These are phyloP conservation scores for Betta splendens DNA, from an alignment of 2,797 vertebrate genomes.

Conservation along the genomic window DNA sequence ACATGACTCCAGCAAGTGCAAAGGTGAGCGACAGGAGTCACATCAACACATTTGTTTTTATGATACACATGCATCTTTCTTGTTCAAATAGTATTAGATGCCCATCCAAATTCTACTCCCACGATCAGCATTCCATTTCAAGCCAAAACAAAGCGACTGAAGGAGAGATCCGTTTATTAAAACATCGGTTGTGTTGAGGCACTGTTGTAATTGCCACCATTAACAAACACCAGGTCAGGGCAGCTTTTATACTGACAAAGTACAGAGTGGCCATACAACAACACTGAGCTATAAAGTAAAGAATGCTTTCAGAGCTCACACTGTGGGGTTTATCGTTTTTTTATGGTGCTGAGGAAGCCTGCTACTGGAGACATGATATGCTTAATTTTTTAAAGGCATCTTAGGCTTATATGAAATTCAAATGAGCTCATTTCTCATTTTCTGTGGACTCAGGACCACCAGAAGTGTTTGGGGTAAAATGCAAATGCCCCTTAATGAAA, in stretches of 20 bases:
- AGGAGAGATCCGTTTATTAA: constrained; percentile 34
- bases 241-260: constrained; percentile 5
- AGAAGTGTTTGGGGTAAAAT: constrained; percentile 38
- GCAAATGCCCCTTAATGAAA: constrained; percentile 34
- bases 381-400: constrained; percentile 20
- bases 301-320: constrained; percentile 10
- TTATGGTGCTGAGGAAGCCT: constrained; percentile 44
- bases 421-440: constrained; percentile 39
- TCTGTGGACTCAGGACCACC: constrained; percentile 28
- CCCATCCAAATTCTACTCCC: background rate
- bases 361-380: constrained; percentile 9
- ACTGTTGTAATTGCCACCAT: constrained; percentile 31
- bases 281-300: constrained; percentile 20
- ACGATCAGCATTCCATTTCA: background rate
- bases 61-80: constrained; percentile 20
- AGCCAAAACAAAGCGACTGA: constrained; percentile 10
- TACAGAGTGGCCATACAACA: constrained; percentile 1
- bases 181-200: constrained; percentile 18
- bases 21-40: constrained; percentile 58
- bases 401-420: constrained; percentile 35
- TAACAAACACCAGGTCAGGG: constrained; percentile 41
- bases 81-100: constrained; percentile 1
- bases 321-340: constrained; percentile 34
- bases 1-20: too few relatives aligned
- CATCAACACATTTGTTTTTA: constrained; percentile 51